A percentile compares a stretch with the other conserved stretches of the same genome.
Conservation (phyloP, 35 echinoderm and acorn worm genomes). For the Ophioderma brevispina region DNA sequence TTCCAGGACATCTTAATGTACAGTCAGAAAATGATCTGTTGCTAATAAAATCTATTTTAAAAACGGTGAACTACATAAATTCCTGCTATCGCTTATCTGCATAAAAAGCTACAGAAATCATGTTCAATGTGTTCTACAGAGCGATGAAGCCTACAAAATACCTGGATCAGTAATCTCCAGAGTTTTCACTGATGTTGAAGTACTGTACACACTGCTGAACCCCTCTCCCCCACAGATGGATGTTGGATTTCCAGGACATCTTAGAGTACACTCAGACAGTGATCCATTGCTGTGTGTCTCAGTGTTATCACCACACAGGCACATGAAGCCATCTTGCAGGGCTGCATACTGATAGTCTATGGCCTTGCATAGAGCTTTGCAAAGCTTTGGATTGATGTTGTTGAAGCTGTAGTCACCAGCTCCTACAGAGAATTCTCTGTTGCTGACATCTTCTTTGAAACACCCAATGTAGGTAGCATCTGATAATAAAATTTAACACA, state of each 20-base stretch:
- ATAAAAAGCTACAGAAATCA: too few species aligned
- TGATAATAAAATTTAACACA: background rate
- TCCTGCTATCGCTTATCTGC: too few species aligned
- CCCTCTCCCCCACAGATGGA: conserved; percentile 32
- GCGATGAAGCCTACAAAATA: too few species aligned
- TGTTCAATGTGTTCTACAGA: too few species aligned
- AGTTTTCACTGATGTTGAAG: conserved; percentile 53
- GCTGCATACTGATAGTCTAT: conserved; percentile 39
- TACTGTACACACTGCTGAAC: conserved; percentile 52
- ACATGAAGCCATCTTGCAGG: conserved; percentile 33
- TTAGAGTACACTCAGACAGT: conserved; percentile 6
- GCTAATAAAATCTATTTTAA: too few species aligned
- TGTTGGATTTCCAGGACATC: conserved; percentile 39
- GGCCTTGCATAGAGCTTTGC: conserved; percentile 45
- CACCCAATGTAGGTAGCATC: conserved; percentile 49
- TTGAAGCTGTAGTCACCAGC: conserved; percentile 46
- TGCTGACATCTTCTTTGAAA: conserved; percentile 38
- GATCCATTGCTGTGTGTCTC: conserved; percentile 47
- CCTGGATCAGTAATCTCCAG: conserved; percentile 45
- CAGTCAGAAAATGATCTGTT: too few species aligned
- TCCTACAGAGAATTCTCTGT: conserved; percentile 36
- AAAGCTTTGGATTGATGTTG: conserved; percentile 37
- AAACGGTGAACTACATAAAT: too few species aligned
- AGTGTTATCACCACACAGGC: conserved; percentile 27
- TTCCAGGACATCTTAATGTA: too few species aligned